Conservation (phyloP, 2,113 vertebrate genomes). For the Corvus hawaiiensis region DNA sequence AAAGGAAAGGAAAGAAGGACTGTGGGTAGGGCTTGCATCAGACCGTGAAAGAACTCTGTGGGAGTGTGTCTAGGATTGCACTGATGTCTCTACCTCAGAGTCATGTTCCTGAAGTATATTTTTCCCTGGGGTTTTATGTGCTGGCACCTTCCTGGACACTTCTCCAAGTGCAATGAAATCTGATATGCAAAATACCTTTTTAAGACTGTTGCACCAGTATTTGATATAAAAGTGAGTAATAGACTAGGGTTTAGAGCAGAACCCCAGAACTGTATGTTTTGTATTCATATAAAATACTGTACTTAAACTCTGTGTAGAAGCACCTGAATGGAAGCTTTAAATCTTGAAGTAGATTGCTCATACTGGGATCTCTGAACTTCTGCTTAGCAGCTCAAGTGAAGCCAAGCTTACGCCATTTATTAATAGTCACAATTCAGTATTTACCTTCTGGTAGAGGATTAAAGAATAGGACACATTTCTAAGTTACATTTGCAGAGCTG, state of each 20-base stretch:
- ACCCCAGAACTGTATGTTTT: not conserved
- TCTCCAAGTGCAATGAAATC: not conserved
- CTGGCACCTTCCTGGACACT: not conserved
- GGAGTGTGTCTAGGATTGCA: not conserved
- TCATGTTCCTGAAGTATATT: not conserved
- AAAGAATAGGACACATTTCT: not conserved
- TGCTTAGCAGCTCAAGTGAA: not conserved
- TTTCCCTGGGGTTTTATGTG: not conserved
- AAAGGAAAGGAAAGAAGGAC: slow-evolving; percentile 3
- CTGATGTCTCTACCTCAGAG: not conserved
- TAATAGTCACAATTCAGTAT: not conserved
- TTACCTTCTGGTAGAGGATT: not conserved
- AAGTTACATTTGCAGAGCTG: not conserved
- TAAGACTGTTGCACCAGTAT: not conserved
- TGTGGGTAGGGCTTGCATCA: not conserved
- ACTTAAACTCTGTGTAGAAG: not conserved
- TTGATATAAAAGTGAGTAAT: not conserved
- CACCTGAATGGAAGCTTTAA: not conserved
- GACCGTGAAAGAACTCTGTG: not conserved
- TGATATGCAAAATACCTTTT: not conserved
- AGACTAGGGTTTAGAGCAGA: not conserved
- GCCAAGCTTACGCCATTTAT: not conserved
- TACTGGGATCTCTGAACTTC: not conserved
- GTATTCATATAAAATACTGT: not conserved
- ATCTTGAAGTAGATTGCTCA: not conserved